Evolutionary conservation across 2,888 invertebrate genomes (phyloP), one percentile per base, ranked within the genome.

Genomic region (Adineta ricciae): DNA sequence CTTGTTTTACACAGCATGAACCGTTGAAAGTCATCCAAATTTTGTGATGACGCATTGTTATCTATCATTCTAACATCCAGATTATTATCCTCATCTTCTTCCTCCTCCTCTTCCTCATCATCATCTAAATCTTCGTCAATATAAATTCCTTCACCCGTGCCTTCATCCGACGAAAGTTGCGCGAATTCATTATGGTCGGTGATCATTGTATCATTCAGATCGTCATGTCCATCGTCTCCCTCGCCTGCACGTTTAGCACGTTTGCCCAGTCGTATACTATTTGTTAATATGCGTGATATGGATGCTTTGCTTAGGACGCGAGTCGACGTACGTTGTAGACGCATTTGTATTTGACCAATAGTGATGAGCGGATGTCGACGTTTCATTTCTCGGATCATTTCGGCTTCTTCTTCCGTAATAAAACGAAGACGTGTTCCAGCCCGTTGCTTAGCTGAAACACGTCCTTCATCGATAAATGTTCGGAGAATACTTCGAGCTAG

Each of bases 311-410:
- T 78, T 78, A 78, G 41, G 24, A 78, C 78, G 41, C 78, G 78
- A 78, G 36, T 78, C 41, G 78, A 78, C 41, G 78, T 78, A n/a
- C 78, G 78, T n/a, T 78, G 78, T 41, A 78, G 24, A 41, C 41
- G 38, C 78, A 78, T 78, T 78, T 78, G 78, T 41, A 78, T 78
- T 78, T 78, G 78, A n/a, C 78, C 78, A 78, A 78, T 78, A 16
- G 78, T 78, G 38, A 78, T 78, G 24, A 78, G 41, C 9, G 78
- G 78, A 78, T 78, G 78, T 41, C 41, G 78, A 32, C 78, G 78
- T 78, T 78, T 78, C 78, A 78, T 78, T 41, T 78, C 78, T 41
- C 78, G 38, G 24, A 78, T 78, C 41, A 78, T 41, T 78, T 78
- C 78, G 24, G 78, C 78, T 41, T 78, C 78, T 0, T 41, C n/a